Evolutionary conservation across 1,140 invertebrate genomes (phyloP).

Genomic region (Cyrtorhinus lividipennis): DNA sequence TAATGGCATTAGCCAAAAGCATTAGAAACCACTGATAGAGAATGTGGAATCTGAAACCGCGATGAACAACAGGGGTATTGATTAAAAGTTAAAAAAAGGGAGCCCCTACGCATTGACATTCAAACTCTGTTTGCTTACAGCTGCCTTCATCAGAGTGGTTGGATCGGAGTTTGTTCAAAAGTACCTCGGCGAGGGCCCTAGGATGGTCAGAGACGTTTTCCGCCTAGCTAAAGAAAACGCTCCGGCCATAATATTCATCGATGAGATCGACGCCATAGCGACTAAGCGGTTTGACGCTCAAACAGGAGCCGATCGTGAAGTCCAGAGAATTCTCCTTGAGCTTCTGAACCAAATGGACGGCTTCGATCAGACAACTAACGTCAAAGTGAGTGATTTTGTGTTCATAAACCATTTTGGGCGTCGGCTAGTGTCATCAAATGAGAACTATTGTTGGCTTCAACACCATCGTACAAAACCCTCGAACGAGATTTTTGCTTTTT

Average conservation of each 20-base stretch:
- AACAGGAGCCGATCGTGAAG: constrained; percentile 97
- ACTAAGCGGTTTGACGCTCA: constrained; percentile 98
- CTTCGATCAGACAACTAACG: constrained; percentile 99
- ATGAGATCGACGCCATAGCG: constrained; percentile 97
- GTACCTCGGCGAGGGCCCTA: constrained; percentile 94
- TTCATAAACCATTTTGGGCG: too few relatives aligned
- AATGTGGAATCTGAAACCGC: too few relatives aligned
- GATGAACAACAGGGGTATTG: too few relatives aligned
- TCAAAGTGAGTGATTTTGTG: constrained; percentile 58
- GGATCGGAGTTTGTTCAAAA: constrained; percentile 99
- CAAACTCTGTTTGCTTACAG: too few relatives aligned
- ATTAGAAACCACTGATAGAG: too few relatives aligned
- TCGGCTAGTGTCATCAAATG: too few relatives aligned
- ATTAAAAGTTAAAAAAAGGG: too few relatives aligned
- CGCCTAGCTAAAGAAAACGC: constrained; percentile 97
- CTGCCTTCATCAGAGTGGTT: constrained; percentile 95
- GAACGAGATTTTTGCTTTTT: too few relatives aligned
- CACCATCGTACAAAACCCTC: too few relatives aligned
- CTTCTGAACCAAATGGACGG: constrained; percentile 99
- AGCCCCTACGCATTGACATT: too few relatives aligned
- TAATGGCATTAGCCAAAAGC: too few relatives aligned
- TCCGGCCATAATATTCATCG: constrained; percentile 98
- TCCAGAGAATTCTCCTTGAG: constrained; percentile 94
- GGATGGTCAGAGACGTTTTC: constrained; percentile 99
- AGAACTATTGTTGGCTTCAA: too few relatives aligned